A percentile compares a stretch with the other conserved stretches of the same genome.
Evolutionary conservation across 2,888 invertebrate genomes (phyloP).

Genomic region (Euzophera pinguis): DNA sequence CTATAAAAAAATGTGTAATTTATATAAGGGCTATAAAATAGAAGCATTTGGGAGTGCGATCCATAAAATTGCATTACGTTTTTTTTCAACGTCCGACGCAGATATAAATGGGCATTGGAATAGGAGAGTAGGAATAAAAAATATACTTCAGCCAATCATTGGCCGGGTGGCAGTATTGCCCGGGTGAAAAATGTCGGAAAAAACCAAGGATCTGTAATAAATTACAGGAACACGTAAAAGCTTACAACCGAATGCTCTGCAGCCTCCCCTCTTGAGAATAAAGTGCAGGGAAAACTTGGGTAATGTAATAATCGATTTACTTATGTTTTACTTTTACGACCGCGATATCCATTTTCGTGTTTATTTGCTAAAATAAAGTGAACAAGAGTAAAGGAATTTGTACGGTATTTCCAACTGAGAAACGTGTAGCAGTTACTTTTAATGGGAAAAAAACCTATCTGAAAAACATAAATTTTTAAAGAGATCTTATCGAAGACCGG

Average conservation of each 20-base stretch:
- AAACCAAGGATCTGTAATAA: slow-evolving; percentile 43
- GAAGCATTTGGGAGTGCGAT: not conserved
- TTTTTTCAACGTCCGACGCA: slow-evolving; percentile 22
- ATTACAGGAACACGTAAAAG: slow-evolving; percentile 57
- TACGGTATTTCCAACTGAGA: too few relatives aligned
- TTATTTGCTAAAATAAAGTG: not conserved
- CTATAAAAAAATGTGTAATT: not conserved
- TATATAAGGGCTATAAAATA: slow-evolving; percentile 1
- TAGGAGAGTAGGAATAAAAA: slow-evolving; percentile 36
- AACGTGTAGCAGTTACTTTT: too few relatives aligned
- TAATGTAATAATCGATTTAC: slow-evolving; percentile 25
- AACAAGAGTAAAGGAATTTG: not conserved
- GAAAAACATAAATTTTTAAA: too few relatives aligned
- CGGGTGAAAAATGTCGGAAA: slow-evolving; percentile 46
- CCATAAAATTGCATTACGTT: slow-evolving; percentile 16
- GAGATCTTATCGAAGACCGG: too few relatives aligned
- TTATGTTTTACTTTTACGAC: slow-evolving; percentile 24
- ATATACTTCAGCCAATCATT: slow-evolving; percentile 42
- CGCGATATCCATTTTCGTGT: slow-evolving; percentile 11
- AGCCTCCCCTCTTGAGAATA: slow-evolving; percentile 30
- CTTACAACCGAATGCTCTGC: slow-evolving; percentile 31
- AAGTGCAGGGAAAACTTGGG: slow-evolving; percentile 31
- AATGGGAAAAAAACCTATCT: too few relatives aligned
- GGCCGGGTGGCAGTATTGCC: slow-evolving; percentile 43
- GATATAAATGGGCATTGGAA: slow-evolving; percentile 40